phyloP scores from a whole-genome alignment of 2,113 vertebrate genomes.

The Daboia siamensis region DNA sequence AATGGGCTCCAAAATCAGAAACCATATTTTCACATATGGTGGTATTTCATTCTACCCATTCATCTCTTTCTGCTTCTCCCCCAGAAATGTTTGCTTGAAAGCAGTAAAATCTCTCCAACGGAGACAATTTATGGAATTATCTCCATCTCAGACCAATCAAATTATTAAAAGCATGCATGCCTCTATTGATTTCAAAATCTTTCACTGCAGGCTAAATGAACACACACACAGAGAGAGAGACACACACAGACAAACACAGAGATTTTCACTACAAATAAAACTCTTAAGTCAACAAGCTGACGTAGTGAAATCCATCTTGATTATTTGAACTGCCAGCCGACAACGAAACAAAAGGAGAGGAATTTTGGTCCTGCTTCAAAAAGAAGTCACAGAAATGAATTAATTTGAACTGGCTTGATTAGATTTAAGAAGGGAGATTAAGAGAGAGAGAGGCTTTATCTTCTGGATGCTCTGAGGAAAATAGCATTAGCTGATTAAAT shows the following conservation, averaged over 20 bases:
- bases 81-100: background rate
- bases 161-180: background rate
- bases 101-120: background rate
- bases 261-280: background rate
- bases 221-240: background rate
- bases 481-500: background rate
- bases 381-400: background rate
- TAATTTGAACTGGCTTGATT: background rate
- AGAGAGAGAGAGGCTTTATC: background rate
- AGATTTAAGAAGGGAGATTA: background rate
- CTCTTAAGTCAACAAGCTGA: background rate
- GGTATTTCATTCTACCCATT: background rate
- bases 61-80: background rate
- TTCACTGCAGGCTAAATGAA: background rate
- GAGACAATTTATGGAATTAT: background rate
- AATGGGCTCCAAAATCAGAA: background rate
- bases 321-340: background rate
- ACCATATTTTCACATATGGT: background rate
- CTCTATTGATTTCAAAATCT: background rate
- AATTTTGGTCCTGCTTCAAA: background rate
- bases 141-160: background rate
- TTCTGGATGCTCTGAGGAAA: background rate
- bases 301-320: background rate
- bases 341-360: background rate
- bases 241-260: no score